A percentile compares a stretch with the other conserved stretches of the same genome.
These are phyloP conservation scores for Actinemys pallida DNA, from an alignment of 2,113 vertebrate species.

Conservation along the genomic window DNA sequence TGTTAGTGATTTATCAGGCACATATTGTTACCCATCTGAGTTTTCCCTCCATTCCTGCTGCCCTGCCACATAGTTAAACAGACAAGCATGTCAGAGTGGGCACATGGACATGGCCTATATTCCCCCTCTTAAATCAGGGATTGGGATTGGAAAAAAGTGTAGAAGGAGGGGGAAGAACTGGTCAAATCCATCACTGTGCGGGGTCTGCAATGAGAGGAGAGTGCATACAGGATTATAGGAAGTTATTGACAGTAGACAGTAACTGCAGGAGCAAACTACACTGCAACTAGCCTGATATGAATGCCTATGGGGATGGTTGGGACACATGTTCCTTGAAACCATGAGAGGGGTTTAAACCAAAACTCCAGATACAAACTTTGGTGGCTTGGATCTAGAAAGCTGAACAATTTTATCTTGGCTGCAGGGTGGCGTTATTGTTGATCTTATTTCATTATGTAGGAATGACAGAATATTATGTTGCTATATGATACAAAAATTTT, in stretches of 20 bases:
- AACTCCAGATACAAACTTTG: not conserved
- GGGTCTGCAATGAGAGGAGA: not conserved
- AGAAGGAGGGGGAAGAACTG: not conserved
- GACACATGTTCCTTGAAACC: not conserved
- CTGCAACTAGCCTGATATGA: not conserved
- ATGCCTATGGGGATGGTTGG: not conserved
- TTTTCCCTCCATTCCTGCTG: not conserved
- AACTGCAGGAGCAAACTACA: not conserved
- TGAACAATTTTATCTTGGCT: not conserved
- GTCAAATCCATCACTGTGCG: not conserved
- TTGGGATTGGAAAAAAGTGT: not conserved
- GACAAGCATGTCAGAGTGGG: not conserved
- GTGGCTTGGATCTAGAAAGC: not conserved
- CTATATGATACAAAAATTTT: not conserved
- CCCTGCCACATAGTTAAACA: accelerated
- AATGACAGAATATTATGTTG: not conserved
- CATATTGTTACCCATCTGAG: not conserved
- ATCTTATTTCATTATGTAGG: not conserved
- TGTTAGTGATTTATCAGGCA: accelerated
- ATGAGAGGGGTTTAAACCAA: not conserved
- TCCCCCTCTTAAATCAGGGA: not conserved
- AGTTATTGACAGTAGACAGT: not conserved
- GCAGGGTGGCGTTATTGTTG: not conserved
- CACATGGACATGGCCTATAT: not conserved
- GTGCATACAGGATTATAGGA: not conserved